These are phyloP conservation scores for Morone saxatilis DNA, from an alignment of 2,113 vertebrate species.

Conservation along the genomic window DNA sequence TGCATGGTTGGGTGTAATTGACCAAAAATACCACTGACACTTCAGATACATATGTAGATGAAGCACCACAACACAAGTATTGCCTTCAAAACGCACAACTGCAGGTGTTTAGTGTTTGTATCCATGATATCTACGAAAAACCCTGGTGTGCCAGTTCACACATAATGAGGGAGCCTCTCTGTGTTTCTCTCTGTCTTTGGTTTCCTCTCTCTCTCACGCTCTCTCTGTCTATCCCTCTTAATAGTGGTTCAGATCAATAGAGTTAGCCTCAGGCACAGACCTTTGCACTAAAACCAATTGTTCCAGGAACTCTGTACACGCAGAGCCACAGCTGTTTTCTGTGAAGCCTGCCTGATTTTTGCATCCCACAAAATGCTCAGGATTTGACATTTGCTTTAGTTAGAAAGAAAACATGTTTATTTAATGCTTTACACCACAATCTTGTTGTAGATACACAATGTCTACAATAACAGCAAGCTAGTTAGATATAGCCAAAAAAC, in stretches of 20 bases:
- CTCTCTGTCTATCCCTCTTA: conserved; percentile 58
- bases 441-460: not conserved
- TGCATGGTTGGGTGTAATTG: conserved; percentile 19
- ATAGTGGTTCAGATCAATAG: conserved; percentile 77
- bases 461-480: not conserved
- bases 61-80: conserved; percentile 13
- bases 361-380: conserved; percentile 34
- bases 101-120: conserved; percentile 26
- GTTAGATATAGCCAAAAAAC: not conserved
- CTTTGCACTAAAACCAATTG: conserved; percentile 77
- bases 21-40: conserved; percentile 52
- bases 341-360: conserved; percentile 42
- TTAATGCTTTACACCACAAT: conserved; percentile 31
- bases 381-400: conserved; percentile 56
- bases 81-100: conserved; percentile 5
- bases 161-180: conserved; percentile 48
- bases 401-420: conserved; percentile 45
- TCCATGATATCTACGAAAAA: conserved; percentile 28
- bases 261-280: conserved; percentile 73
- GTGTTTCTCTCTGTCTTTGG: conserved; percentile 5
- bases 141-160: conserved; percentile 24
- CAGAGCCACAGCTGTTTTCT: conserved; percentile 53
- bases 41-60: conserved; percentile 37
- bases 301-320: conserved; percentile 69
- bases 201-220: conserved; percentile 5